Conservation (phyloP, 2,797 vertebrate species). For the Ptychobarbus kaznakovi region DNA sequence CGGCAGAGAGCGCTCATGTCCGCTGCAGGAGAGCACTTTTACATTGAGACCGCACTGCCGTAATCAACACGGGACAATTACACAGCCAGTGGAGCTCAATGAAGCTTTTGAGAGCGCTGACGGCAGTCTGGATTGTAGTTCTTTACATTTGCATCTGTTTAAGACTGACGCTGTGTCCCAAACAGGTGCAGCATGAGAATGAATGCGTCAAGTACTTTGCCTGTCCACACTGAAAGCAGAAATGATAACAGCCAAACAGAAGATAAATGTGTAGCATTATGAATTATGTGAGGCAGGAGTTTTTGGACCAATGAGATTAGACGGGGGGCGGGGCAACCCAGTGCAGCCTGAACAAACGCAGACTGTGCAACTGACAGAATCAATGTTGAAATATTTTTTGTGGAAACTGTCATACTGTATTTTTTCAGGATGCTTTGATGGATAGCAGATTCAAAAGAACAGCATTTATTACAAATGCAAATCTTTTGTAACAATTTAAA, state of each 20-base stretch:
- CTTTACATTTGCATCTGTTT: slow-evolving; percentile 34
- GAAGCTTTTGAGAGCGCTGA: slow-evolving; percentile 11
- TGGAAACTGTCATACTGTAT: no score
- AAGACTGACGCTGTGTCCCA: not conserved
- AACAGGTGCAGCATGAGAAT: not conserved
- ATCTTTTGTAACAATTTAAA: not conserved
- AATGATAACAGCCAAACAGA: not conserved
- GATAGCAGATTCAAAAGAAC: not conserved
- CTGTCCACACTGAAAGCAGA: not conserved
- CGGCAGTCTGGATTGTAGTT: not conserved
- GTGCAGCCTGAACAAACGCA: not conserved
- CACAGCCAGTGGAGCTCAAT: slow-evolving; percentile 5
- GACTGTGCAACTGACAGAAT: not conserved
- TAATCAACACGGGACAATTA: not conserved
- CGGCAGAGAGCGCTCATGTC: not conserved
- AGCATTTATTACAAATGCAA: not conserved
- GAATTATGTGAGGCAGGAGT: not conserved
- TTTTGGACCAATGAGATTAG: not conserved
- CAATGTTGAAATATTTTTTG: no score
- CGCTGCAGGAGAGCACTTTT: slow-evolving; percentile 10
- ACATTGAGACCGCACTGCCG: not conserved
- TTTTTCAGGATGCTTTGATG: no score
- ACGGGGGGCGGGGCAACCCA: not conserved
- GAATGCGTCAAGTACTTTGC: not conserved
- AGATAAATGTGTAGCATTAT: not conserved